Evolutionary conservation across 1,140 invertebrate species (phyloP).

Genomic region (Nomia melanderi): DNA sequence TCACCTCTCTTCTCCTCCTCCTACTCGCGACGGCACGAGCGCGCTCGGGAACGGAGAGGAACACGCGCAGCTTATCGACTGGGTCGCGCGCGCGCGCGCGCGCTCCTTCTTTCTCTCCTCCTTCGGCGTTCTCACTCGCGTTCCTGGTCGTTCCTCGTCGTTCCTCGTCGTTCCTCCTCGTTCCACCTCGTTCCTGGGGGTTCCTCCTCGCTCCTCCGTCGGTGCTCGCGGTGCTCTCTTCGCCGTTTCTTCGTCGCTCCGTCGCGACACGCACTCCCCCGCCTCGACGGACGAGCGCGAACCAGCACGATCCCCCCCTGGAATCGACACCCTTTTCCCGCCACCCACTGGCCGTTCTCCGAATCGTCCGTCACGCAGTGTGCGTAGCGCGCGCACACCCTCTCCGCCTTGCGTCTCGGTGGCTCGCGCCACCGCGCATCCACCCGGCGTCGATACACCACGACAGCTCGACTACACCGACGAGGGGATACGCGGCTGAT

Average conservation of each 20-base stretch:
- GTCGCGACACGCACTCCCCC: no score
- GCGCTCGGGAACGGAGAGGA: conserved; percentile 19
- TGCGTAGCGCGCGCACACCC: conserved; percentile 34
- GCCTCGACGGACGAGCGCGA: no score
- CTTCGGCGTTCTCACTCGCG: conserved; percentile 17
- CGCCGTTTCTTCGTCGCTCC: neutral
- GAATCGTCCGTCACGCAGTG: neutral
- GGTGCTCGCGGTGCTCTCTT: neutral
- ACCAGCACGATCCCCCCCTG: no score
- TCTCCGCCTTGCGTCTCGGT: conserved; percentile 35
- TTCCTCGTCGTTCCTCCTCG: neutral
- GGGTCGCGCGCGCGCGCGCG: conserved; percentile 50
- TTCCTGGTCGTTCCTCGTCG: conserved; percentile 9
- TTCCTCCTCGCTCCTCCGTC: no score
- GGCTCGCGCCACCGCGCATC: conserved; percentile 48
- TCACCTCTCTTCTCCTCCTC: conserved; percentile 65
- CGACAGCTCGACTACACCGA: conserved; percentile 33
- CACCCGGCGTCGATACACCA: conserved; percentile 46
- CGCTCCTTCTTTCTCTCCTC: neutral
- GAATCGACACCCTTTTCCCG: neutral
- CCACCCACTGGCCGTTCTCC: neutral
- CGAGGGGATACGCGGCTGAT: conserved; percentile 58
- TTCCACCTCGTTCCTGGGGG: neutral
- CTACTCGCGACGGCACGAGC: conserved; percentile 51
- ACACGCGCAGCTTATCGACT: conserved; percentile 46